A percentile compares a stretch with the other conserved stretches of the same genome.
Conservation (phyloP, 2,113 vertebrate genomes). For the Syrmaticus mikado region DNA sequence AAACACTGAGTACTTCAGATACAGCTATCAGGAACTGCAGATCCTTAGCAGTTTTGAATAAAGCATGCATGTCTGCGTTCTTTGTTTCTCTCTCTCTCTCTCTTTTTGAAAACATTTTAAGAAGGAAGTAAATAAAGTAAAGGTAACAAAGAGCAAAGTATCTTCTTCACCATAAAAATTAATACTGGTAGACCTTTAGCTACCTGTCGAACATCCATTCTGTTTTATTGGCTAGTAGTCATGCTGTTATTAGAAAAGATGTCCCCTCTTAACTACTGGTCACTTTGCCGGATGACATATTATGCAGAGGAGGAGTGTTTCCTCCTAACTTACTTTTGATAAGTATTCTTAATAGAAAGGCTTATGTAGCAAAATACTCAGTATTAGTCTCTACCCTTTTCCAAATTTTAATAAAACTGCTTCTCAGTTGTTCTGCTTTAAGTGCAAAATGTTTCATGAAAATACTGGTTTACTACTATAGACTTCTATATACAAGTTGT, state of each 20-base stretch:
- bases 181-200: not conserved
- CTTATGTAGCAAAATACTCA: not conserved
- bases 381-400: not conserved
- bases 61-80: not conserved
- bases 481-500: not conserved
- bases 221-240: not conserved
- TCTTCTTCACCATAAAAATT: not conserved
- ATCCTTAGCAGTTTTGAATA: not conserved
- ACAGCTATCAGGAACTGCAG: not conserved
- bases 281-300: not conserved
- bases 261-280: not conserved
- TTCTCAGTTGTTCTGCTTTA: not conserved
- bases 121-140: not conserved
- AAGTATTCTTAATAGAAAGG: not conserved
- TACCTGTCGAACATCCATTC: not conserved
- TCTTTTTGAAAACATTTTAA: not conserved
- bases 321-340: not conserved
- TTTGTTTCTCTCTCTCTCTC: not conserved
- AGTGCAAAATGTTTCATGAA: not conserved
- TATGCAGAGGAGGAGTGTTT: not conserved
- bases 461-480: not conserved
- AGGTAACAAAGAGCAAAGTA: not conserved
- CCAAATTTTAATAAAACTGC: not conserved
- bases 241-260: not conserved
- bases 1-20: not conserved